phyloP scores from a whole-genome alignment of 2,888 invertebrate species.

The Lathronympha strigana region DNA sequence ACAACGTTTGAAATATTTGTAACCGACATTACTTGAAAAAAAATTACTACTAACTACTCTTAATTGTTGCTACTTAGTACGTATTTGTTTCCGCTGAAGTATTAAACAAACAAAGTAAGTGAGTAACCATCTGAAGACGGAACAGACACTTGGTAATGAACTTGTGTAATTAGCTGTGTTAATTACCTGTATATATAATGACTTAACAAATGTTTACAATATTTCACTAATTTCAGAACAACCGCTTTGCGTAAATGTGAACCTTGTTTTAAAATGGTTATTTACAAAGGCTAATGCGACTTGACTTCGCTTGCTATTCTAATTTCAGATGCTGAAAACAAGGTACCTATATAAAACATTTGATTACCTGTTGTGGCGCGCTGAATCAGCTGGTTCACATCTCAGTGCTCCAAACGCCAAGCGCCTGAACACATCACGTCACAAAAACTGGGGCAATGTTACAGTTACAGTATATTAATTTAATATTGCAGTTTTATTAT shows the following conservation, averaged over 20 bases:
- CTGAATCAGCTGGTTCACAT: conserved; percentile 44
- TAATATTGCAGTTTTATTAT: conserved; percentile 29
- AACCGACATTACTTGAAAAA: conserved; percentile 3
- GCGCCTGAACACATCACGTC: not conserved
- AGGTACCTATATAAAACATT: conserved; percentile 25
- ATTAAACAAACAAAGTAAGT: conserved; percentile 27
- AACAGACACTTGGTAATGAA: conserved; percentile 26
- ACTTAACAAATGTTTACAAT: conserved; percentile 23
- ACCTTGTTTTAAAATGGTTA: conserved; percentile 5
- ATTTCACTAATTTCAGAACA: conserved; percentile 12
- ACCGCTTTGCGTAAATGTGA: conserved; percentile 3
- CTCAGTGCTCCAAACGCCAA: conserved; percentile 31
- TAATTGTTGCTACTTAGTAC: conserved; percentile 21
- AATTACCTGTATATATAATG: conserved; percentile 13
- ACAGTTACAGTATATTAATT: conserved; percentile 4
- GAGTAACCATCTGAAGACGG: conserved; percentile 6
- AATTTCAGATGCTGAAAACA: conserved; percentile 30
- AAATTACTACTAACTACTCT: not conserved
- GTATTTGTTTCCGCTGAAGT: conserved; percentile 17
- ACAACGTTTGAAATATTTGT: too few relatives aligned
- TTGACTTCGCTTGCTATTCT: not conserved
- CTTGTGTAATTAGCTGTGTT: conserved; percentile 37
- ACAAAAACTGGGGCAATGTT: not conserved
- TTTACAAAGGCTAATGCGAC: conserved; percentile 1
- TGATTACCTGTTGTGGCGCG: conserved; percentile 46